Evolutionary conservation across 2,113 vertebrate genomes (phyloP).

Genomic region (Cathartes aura): DNA sequence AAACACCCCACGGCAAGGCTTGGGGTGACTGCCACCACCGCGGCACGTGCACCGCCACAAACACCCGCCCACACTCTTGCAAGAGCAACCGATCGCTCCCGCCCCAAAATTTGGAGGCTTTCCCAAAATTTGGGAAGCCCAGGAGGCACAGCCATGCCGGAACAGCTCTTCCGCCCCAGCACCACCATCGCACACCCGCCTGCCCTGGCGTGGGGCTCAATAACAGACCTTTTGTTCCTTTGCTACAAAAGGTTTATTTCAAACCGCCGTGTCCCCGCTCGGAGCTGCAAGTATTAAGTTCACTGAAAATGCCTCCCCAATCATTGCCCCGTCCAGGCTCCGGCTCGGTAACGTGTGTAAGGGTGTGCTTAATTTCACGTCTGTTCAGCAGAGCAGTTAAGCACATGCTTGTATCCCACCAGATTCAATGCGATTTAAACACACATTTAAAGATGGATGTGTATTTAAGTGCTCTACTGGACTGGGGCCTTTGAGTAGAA

Average conservation of each 20-base stretch:
- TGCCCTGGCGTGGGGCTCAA: rapidly evolving
- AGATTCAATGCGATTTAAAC: not conserved
- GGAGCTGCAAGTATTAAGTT: not conserved
- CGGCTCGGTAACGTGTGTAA: not conserved
- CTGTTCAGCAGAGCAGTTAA: not conserved
- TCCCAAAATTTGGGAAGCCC: not conserved
- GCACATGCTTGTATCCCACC: not conserved
- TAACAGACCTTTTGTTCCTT: not conserved
- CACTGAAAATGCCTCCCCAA: not conserved
- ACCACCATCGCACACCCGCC: not conserved
- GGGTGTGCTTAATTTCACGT: not conserved
- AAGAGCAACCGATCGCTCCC: not conserved
- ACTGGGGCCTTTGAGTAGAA: not conserved
- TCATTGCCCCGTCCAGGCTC: not conserved
- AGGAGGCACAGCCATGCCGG: rapidly evolving
- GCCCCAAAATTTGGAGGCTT: not conserved
- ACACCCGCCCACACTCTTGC: not conserved
- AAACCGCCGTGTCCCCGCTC: not conserved
- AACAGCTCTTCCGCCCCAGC: not conserved
- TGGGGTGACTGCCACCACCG: too few species aligned
- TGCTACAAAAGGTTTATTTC: not conserved
- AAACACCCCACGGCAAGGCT: not conserved
- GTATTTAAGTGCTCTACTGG: not conserved
- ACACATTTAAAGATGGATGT: not conserved
- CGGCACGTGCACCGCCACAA: not conserved